Conservation (phyloP, 2,113 vertebrate genomes). For the Anhinga anhinga region DNA sequence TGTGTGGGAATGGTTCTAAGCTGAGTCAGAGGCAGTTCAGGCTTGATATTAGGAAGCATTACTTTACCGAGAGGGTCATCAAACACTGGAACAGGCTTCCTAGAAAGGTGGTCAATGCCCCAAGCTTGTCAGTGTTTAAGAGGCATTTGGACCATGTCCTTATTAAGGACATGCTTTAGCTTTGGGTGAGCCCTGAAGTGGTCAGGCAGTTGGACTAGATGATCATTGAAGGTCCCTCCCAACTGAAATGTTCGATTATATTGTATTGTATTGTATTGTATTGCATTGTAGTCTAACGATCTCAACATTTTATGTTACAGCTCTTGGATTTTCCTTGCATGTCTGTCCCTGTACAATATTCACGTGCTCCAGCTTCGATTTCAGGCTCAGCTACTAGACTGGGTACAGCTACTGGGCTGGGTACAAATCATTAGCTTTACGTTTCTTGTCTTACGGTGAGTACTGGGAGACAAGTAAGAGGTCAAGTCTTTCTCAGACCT, state of each 20-base stretch:
- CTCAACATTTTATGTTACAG: neutral
- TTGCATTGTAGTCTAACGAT: too few species aligned
- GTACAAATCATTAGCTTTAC: neutral
- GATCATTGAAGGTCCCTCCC: neutral
- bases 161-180: neutral
- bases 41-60: neutral
- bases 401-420: neutral
- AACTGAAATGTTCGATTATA: neutral
- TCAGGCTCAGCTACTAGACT: neutral
- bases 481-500: neutral
- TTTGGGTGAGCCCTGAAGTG: neutral
- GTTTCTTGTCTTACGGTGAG: neutral
- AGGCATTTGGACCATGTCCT: neutral
- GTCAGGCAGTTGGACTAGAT: neutral
- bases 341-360: neutral
- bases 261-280: neutral
- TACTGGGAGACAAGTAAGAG: neutral
- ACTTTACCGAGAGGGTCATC: fast-evolving
- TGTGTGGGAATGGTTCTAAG: fast-evolving
- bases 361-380: neutral
- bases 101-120: neutral
- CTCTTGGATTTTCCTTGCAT: neutral
- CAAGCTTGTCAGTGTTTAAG: neutral
- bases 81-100: neutral
- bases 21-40: neutral